These are phyloP conservation scores for Agrochola lychnidis DNA, from an alignment of 2,888 invertebrate genomes.

Conservation along the genomic window DNA sequence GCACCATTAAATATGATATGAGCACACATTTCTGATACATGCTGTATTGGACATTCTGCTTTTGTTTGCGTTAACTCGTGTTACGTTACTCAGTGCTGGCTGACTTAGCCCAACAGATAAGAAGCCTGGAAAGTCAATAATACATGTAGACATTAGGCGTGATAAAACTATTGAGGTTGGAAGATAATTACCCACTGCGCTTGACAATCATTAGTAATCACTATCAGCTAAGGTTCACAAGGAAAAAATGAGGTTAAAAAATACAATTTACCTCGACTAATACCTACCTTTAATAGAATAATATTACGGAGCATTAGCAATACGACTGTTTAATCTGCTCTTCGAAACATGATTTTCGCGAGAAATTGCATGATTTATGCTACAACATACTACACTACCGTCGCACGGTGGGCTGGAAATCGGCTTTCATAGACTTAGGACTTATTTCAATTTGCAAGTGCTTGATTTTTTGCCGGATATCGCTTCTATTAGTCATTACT, in stretches of 20 bases:
- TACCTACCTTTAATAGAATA: not conserved
- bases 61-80: constrained; percentile 4
- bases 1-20: no score
- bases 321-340: not conserved
- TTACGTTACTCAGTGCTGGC: constrained; percentile 63
- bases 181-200: constrained; percentile 67
- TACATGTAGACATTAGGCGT: constrained; percentile 75
- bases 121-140: constrained; percentile 70
- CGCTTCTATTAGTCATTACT: no score
- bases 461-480: no score
- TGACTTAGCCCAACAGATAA: constrained; percentile 71
- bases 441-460: no score
- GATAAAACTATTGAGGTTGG: constrained; percentile 82
- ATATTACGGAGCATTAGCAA: not conserved
- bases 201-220: constrained; percentile 61
- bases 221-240: constrained; percentile 41
- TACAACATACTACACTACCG: no score
- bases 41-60: not conserved
- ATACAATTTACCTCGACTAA: constrained; percentile 10
- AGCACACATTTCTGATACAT: no score
- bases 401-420: no score
- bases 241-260: constrained; percentile 25
- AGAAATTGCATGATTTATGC: constrained; percentile 70
- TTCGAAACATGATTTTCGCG: not conserved
- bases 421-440: no score